Evolutionary conservation across 2,888 invertebrate species (phyloP).

Genomic region (Acronicta alni): DNA sequence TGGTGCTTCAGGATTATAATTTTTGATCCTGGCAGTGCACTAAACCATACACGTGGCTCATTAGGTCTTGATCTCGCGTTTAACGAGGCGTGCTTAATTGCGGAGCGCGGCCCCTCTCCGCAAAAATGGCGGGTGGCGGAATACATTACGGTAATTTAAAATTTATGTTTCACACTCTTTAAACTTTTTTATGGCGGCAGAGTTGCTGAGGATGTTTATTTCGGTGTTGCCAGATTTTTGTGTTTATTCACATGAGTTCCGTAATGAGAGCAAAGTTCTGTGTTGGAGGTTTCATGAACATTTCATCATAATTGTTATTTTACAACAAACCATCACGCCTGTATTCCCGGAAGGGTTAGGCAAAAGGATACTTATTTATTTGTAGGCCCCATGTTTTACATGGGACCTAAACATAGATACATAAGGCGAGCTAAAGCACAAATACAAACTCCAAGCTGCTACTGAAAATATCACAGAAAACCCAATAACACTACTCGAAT

Average conservation of each 20-base stretch:
- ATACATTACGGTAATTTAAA: conserved; percentile 75
- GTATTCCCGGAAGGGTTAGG: too few relatives aligned
- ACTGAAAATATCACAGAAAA: too few relatives aligned
- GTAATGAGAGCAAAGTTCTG: conserved; percentile 28
- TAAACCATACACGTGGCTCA: conserved; percentile 85
- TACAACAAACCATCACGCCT: too few relatives aligned
- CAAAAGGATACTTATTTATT: too few relatives aligned
- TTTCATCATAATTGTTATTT: neutral
- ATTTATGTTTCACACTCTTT: conserved; percentile 78
- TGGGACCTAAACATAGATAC: too few relatives aligned
- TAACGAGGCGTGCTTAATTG: conserved; percentile 85
- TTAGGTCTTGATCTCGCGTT: conserved; percentile 83
- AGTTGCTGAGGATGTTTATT: conserved; percentile 43
- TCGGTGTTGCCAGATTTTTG: conserved; percentile 53
- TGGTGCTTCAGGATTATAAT: conserved; percentile 77
- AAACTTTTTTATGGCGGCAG: conserved; percentile 61
- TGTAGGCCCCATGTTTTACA: too few relatives aligned
- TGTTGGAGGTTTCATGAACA: conserved; percentile 13
- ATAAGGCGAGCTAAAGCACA: too few relatives aligned
- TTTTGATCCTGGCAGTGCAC: conserved; percentile 83
- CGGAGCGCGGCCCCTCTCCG: conserved; percentile 68
- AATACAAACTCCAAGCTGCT: too few relatives aligned
- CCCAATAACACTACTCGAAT: too few relatives aligned
- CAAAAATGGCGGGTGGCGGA: conserved; percentile 73
- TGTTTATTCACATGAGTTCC: conserved; percentile 43